Conservation (phyloP, 2,888 invertebrate species). For the Xestia sexstrigata region DNA sequence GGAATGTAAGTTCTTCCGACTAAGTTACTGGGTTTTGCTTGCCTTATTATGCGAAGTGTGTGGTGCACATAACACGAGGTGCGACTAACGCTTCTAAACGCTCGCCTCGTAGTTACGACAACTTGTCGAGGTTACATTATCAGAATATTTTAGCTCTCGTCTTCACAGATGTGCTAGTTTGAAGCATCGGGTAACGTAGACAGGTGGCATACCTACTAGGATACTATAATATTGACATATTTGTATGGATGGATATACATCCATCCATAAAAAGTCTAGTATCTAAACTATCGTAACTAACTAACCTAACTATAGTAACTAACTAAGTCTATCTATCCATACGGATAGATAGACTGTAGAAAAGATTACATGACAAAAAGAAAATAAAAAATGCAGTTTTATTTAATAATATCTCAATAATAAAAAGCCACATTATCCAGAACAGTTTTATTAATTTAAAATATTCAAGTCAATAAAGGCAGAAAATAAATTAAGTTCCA, state of each 20-base stretch:
- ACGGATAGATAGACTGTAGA: too few relatives aligned
- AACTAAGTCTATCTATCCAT: too few relatives aligned
- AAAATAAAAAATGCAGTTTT: background rate
- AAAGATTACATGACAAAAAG: too few relatives aligned
- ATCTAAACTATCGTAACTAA: too few relatives aligned
- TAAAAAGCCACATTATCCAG: background rate
- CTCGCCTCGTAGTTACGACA: conserved; percentile 20
- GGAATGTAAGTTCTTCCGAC: background rate
- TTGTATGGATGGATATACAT: background rate
- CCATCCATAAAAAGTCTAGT: too few relatives aligned
- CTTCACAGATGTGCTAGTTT: background rate
- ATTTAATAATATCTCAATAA: background rate
- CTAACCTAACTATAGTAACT: too few relatives aligned
- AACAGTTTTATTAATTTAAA: background rate
- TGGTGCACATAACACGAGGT: conserved; percentile 21
- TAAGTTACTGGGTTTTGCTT: background rate
- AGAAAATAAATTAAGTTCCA: background rate
- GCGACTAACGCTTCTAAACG: conserved; percentile 24
- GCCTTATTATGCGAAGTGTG: conserved; percentile 32
- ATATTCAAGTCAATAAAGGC: conserved; percentile 6
- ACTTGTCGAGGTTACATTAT: conserved; percentile 32
- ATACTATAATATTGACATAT: background rate
- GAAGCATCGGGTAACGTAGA: background rate
- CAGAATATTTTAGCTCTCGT: conserved; percentile 14
- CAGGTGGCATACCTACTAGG: background rate